Evolutionary conservation across 2,797 vertebrate genomes (phyloP), one percentile per base, ranked within the genome.

Genomic region (Thalassophryne amazonica): DNA sequence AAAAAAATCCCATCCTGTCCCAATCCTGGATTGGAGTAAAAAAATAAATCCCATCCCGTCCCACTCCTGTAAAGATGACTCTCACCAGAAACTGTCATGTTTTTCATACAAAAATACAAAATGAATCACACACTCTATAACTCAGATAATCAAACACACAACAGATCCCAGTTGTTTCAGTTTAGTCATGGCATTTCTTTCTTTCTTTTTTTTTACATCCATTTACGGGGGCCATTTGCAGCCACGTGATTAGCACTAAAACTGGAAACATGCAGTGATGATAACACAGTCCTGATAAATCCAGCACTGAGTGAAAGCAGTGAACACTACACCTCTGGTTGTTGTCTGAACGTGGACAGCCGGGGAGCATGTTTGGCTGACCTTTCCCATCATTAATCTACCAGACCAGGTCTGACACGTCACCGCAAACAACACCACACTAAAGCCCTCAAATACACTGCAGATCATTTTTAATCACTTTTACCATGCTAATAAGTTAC

Each of bases 361-460:
- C 29, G 13, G 42, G 49, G 60, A 71, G 57, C 37, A 58, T 49
- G 70, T 77, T 78, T 60, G 60, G 47, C 48, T 73, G 58, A 69
- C 70, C 76, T 83, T 80, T 80, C 69, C 73, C 69, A 76, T 78
- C 80, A 80, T 86, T 79, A 85, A 80, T 87, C 74, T 83, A 33
- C 7, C n/a, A 8, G 37, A 18, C 58, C 73, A 66, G 74, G 30
- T 21, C 71, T 73, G 75, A 78, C 73, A 76, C 30, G 51, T 21
- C 1, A 17, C 48, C 59, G 46, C 42, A 69, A 73, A 82, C 68
- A 70, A 58, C 63, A 64, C 40, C 49, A n/a, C 31, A 17, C 53
- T 28, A 51, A 42, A 71, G 64, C 62, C 47, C 64, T 57, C 40
- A 33, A 54, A 79, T 70, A 64, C 62, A 32, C 10, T 21, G n/a